These are phyloP conservation scores for Daubentonia madagascariensis DNA, from an alignment of 2,113 vertebrate genomes.

Conservation along the genomic window DNA sequence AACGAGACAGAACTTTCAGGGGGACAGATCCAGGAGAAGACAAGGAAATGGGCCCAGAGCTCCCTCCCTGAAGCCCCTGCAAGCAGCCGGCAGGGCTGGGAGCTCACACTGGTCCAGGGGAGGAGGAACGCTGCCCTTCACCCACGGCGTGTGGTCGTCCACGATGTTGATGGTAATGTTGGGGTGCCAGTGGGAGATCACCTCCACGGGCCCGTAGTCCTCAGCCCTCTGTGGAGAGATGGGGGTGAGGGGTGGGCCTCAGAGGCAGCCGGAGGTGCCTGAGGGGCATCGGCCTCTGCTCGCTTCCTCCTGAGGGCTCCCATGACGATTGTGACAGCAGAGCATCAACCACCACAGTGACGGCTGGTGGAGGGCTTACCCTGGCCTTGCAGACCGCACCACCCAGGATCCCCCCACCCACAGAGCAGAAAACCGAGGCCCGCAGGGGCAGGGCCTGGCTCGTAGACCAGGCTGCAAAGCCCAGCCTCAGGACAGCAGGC, in stretches of 20 bases:
- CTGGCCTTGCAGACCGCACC: rapidly evolving
- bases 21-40: not conserved
- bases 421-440: not conserved
- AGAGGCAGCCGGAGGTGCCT: not conserved
- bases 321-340: rapidly evolving
- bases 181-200: slow-evolving; percentile 98
- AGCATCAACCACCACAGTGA: not conserved
- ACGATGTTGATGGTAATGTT: slow-evolving; percentile 98
- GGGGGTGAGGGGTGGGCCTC: not conserved
- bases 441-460: not conserved
- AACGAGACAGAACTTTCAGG: not conserved
- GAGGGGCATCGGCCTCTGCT: not conserved
- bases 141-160: slow-evolving; percentile 97
- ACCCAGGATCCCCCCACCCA: not conserved
- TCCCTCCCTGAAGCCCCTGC: not conserved
- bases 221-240: slow-evolving; percentile 88
- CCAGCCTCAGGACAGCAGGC: not conserved
- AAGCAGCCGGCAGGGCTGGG: rapidly evolving
- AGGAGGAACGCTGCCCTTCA: slow-evolving; percentile 94
- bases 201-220: slow-evolving; percentile 94
- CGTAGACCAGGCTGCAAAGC: rapidly evolving
- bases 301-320: not conserved
- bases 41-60: not conserved
- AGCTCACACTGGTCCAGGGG: slow-evolving; percentile 94
- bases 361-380: rapidly evolving